Base-by-base conservation (phyloP, 2,113 vertebrate genomes). In the Plecturocebus donacophilus region DNA sequence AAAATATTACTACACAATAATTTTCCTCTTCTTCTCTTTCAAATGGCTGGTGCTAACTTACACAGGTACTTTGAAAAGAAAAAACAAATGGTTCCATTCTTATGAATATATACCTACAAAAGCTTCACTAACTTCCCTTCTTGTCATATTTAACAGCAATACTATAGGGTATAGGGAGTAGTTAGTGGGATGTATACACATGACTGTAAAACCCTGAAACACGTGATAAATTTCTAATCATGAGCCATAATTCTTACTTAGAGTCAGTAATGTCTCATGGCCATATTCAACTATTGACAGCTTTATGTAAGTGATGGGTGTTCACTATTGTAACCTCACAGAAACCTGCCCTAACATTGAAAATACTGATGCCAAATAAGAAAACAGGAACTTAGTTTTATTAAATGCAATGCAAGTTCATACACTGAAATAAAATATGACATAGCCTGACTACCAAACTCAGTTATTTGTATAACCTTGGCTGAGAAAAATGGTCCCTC, bases 11-110 rank as follows among this genome's bases (percentile, higher is more conserved):
- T 58, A 66, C 1, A 35, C 54, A 76, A 70, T n/a, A 2, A n/a
- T 56, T 23, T 68, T 90, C 40, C 61, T 73, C 32, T 1, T 30
- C 84, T 68, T 11, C 95, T 85, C 8, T 95, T 90, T 90, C n/a
- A 82, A 70, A 84, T 32, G 8, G 12, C 40, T 91, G 91, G 11
- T 87, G 11, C 27, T 90, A 90, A 94, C 32, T 97, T 70, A 95
- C 8, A 42, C 7, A 35, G 10, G 1, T n/a, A 94, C 73, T 97
- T 93, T 83, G 79, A 95, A 87, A 98, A 95, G 21, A 97, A 76
- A 6, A 52, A 42, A 52, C 20, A 81, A 83, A 70, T 38, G n/a
- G 25, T 58, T 40, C 21, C 11, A 11, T 47, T 91, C 40, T 82
- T 49, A 52, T 9, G 32, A 76, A 87, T 45, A 90, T 8, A 61